Base-by-base conservation (phyloP, 2,888 invertebrate genomes). In the Yponomeuta malinellus region DNA sequence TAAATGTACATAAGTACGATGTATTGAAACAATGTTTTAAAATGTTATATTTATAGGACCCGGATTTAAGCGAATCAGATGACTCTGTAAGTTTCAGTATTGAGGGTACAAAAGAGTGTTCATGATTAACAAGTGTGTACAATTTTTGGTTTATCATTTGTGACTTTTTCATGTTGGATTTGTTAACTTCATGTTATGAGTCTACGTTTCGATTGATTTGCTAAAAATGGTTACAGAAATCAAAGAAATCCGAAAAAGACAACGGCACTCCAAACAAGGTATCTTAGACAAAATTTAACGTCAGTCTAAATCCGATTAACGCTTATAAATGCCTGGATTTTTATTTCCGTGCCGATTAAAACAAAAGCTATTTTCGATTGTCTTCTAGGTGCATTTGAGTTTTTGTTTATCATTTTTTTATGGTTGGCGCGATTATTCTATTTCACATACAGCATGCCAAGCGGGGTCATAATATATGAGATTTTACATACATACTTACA, bases 241-340 rank as follows among this genome's bases (percentile, higher is more conserved):
- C 96, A 92, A 95, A 95, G 94, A 95, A 95, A 94, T 93, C 93
- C 84, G 95, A 95, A 89, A 95, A 94, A 94, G 94, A 88, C 93
- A 94, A 92, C 84, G 93, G 93, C 84, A 94, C 94, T 83, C 94
- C 95, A 79, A 89, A 93, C 80, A 95, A 96, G 96, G 95, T 96
- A 95, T 85, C 86, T 78, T 83, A 81, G 81, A 83, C 15, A 43
- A 52, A 68, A 59, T 59, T 15, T 5, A 23, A 63, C 31, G 12
- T 65, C 81, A 83, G 80, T 31, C 31, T n/a, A 15, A 29, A 48
- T 4, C 29, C 66, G 83, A 81, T 75, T 76, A 59, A 74, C 73
- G 75, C 73, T 73, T 71, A 78, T 43, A 43, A 43, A 43, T 78
- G 73, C 73, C 74, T 76, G 76, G 72, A 77, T 77, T n/a, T 37